Evolutionary conservation across 2,113 vertebrate genomes (phyloP).

Genomic region (Prunella himalayana): DNA sequence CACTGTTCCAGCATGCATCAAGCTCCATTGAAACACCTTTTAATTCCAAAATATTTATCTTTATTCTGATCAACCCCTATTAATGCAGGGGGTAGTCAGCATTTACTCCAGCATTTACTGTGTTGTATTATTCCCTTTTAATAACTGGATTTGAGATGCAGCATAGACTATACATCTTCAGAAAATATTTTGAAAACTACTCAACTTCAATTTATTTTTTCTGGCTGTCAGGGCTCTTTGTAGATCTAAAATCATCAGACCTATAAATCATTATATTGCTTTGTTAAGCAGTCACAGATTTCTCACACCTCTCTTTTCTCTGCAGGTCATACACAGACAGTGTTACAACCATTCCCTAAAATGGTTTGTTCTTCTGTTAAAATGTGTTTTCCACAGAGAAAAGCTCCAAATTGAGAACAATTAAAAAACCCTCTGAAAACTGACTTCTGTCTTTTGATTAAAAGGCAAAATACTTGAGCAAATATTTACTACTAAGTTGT

Average conservation of each 20-base stretch:
- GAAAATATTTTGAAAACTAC: not conserved
- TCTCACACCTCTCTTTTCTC: not conserved
- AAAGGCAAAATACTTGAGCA: not conserved
- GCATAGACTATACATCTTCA: not conserved
- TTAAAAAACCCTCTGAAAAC: not conserved
- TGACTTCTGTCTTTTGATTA: not conserved
- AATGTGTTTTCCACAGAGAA: not conserved
- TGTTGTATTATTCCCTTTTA: not conserved
- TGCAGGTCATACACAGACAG: not conserved
- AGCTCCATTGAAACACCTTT: not conserved
- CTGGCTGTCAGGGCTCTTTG: not conserved
- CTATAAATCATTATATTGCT: not conserved
- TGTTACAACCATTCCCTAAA: not conserved
- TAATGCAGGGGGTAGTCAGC: not conserved
- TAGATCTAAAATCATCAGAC: not conserved
- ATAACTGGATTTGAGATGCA: not conserved
- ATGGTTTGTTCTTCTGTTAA: not conserved
- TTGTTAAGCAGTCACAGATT: not conserved
- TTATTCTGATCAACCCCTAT: not conserved
- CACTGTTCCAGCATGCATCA: not conserved
- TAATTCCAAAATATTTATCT: not conserved
- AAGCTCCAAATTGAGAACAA: not conserved
- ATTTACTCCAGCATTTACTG: not conserved
- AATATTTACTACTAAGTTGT: not conserved
- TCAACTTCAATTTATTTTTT: not conserved